Evolutionary conservation across 2,888 invertebrate genomes (phyloP).

Genomic region (Agrochola litura): DNA sequence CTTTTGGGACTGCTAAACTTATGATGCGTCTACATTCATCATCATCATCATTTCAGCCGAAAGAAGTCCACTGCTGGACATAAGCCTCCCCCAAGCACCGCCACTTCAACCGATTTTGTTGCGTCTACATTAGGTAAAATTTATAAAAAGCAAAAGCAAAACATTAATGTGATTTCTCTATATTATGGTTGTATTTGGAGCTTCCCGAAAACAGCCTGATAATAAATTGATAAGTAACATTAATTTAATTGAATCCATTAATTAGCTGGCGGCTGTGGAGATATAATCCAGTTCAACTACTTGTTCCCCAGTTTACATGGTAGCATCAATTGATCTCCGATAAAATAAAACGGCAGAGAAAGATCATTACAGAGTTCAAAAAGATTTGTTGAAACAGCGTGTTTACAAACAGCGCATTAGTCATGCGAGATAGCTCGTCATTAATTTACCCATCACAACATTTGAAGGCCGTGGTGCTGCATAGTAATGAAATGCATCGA

Average conservation of each 20-base stretch:
- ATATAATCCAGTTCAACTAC: conserved; percentile 32
- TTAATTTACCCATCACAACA: conserved; percentile 73
- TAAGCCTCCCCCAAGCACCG: no score
- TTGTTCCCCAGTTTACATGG: conserved; percentile 26
- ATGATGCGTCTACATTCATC: conserved; percentile 30
- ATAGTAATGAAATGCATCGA: conserved; percentile 72
- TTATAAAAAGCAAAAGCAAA: conserved; percentile 57
- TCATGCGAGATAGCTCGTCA: conserved; percentile 57
- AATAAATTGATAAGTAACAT: conserved; percentile 43
- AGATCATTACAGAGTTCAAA: conserved; percentile 52
- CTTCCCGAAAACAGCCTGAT: conserved; percentile 36
- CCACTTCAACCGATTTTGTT: no score
- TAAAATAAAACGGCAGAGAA: conserved; percentile 41
- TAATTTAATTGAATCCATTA: conserved; percentile 50
- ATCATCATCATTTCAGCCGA: no score
- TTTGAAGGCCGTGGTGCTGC: conserved; percentile 66
- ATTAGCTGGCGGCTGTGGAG: conserved; percentile 34
- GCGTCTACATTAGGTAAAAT: conserved; percentile 17
- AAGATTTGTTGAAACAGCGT: conserved; percentile 52
- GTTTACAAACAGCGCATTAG: conserved; percentile 58
- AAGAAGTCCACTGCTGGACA: no score
- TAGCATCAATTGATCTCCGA: conserved; percentile 46
- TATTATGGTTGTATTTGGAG: conserved; percentile 11
- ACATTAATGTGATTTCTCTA: conserved; percentile 22
- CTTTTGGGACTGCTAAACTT: not conserved